Conservation (phyloP, 2,113 vertebrate genomes). For the Sphyrna mokarran region DNA sequence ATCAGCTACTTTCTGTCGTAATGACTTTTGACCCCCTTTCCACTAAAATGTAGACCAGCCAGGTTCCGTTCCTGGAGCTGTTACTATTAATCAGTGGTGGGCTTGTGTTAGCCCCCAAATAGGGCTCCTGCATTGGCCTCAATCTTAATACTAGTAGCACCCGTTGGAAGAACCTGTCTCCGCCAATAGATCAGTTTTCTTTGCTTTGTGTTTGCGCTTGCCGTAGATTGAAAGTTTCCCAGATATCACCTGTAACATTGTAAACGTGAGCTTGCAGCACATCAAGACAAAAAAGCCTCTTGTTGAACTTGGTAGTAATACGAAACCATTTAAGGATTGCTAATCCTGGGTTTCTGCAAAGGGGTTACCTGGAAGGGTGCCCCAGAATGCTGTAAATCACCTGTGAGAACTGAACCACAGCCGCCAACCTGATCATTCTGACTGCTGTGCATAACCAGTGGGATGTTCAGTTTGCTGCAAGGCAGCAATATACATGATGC, state of each 20-base stretch:
- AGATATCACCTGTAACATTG: not conserved
- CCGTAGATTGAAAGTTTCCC: not conserved
- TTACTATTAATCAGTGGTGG: not conserved
- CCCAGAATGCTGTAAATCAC: constrained; percentile 69
- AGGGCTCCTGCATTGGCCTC: no score
- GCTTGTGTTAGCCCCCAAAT: no score
- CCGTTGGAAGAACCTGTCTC: not conserved
- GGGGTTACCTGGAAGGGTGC: constrained; percentile 70
- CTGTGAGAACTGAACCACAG: constrained; percentile 82
- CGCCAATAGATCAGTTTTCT: not conserved
- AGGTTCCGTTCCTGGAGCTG: not conserved
- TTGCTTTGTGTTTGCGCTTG: not conserved
- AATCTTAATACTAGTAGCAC: not conserved
- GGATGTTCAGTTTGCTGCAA: constrained; percentile 52
- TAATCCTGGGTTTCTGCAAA: not conserved
- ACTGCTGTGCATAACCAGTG: constrained; percentile 80
- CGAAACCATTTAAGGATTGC: not conserved
- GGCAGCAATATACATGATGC: no score
- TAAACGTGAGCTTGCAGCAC: not conserved
- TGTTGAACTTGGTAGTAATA: not conserved
- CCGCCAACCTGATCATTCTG: constrained; percentile 90
- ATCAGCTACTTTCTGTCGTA: no score
- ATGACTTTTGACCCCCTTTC: not conserved
- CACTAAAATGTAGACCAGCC: not conserved
- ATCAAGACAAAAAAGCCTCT: not conserved